Evolutionary conservation across 2,888 invertebrate species (phyloP).

Genomic region (Teinopalpus imperialis): DNA sequence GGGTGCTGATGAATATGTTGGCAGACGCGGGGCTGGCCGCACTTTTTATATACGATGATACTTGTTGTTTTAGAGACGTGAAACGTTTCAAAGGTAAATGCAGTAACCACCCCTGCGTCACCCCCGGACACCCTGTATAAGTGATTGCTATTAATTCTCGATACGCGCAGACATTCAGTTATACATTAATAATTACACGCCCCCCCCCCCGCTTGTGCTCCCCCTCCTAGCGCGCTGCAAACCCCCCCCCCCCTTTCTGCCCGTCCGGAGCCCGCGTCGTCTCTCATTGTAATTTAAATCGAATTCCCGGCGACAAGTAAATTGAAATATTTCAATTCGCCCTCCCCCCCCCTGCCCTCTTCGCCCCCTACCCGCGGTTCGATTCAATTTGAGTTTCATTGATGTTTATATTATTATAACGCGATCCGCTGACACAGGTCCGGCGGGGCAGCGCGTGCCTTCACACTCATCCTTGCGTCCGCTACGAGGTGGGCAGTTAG

Average conservation of each 20-base stretch:
- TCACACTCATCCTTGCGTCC: too few relatives aligned
- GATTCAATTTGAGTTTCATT: slow-evolving; percentile 19
- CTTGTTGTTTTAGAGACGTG: too few relatives aligned
- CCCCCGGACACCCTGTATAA: slow-evolving; percentile 7
- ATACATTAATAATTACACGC: slow-evolving; percentile 69
- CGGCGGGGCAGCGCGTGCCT: background rate
- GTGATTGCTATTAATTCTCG: slow-evolving; percentile 28
- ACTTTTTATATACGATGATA: too few relatives aligned
- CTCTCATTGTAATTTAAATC: slow-evolving; percentile 79
- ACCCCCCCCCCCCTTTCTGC: slow-evolving; percentile 26
- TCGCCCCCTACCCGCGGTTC: slow-evolving; percentile 29
- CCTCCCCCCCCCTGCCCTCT: slow-evolving; percentile 70
- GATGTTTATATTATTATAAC: slow-evolving; percentile 17
- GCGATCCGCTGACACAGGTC: background rate
- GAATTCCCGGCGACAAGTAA: slow-evolving; percentile 76
- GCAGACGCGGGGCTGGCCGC: too few relatives aligned
- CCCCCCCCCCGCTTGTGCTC: slow-evolving; percentile 27
- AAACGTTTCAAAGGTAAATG: too few relatives aligned
- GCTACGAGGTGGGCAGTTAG: too few relatives aligned
- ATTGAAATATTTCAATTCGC: slow-evolving; percentile 79
- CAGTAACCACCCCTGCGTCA: too few relatives aligned
- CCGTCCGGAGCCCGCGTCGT: slow-evolving; percentile 31
- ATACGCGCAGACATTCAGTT: slow-evolving; percentile 62
- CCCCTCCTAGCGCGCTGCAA: slow-evolving; percentile 26
- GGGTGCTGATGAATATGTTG: too few relatives aligned